Conservation (phyloP, 2,797 vertebrate species). For the Hemitrygon akajei region DNA sequence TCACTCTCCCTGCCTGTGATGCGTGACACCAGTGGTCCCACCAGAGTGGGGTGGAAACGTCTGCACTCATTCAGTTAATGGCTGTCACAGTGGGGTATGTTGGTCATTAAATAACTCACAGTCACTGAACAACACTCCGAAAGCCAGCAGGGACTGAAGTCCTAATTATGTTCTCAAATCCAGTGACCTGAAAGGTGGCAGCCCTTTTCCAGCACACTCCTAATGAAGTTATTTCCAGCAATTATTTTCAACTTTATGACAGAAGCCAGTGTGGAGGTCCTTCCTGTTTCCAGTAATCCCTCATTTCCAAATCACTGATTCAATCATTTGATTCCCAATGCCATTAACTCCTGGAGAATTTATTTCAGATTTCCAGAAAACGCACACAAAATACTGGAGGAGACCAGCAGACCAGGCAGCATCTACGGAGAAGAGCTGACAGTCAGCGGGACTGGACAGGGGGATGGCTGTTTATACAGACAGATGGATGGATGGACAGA, state of each 20-base stretch:
- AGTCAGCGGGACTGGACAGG: too few relatives aligned
- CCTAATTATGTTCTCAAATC: not conserved
- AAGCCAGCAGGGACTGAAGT: too few relatives aligned
- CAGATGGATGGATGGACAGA: too few relatives aligned
- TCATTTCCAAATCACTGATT: not conserved
- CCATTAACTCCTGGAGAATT: not conserved
- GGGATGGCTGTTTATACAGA: too few relatives aligned
- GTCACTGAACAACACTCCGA: not conserved
- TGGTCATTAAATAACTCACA: not conserved
- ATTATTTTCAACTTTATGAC: not conserved
- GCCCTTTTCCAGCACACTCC: not conserved
- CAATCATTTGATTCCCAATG: not conserved
- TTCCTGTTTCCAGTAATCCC: not conserved
- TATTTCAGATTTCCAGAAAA: too few relatives aligned
- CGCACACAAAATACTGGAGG: too few relatives aligned
- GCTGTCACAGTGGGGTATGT: not conserved
- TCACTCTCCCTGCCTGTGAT: not conserved
- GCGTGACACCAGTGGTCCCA: too few relatives aligned
- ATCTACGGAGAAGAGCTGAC: too few relatives aligned
- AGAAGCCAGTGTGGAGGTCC: not conserved
- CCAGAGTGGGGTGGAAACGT: not conserved
- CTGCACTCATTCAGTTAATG: not conserved
- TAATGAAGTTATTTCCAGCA: not conserved
- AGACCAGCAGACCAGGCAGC: too few relatives aligned
- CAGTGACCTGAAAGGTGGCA: not conserved